Evolutionary conservation across 2,888 invertebrate species (phyloP).

Genomic region (Catocala nupta): DNA sequence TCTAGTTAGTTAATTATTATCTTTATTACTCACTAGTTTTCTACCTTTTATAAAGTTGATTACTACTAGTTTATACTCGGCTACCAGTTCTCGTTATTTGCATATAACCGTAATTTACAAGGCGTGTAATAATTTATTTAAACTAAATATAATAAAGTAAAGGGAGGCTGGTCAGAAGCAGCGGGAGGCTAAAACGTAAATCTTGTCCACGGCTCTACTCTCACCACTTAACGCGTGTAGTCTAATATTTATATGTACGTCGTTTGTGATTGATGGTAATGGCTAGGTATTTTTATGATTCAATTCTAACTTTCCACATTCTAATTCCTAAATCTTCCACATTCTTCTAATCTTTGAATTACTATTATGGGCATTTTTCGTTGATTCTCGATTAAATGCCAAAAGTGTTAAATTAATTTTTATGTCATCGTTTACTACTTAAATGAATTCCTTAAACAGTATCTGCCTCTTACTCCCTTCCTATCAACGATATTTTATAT

Average conservation of each 20-base stretch:
- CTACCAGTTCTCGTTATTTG: constrained; percentile 36
- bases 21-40: background rate
- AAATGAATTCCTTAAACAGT: too few species aligned
- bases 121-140: constrained; percentile 49
- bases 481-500: too few species aligned
- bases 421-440: too few species aligned
- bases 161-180: constrained; percentile 54
- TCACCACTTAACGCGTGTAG: constrained; percentile 48
- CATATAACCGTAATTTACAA: constrained; percentile 43
- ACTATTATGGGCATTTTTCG: too few species aligned
- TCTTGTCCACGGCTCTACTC: constrained; percentile 63
- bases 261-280: constrained; percentile 34
- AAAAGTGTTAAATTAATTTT: too few species aligned
- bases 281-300: constrained; percentile 13
- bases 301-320: background rate
- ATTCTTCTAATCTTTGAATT: too few species aligned
- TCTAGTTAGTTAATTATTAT: constrained; percentile 10
- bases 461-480: too few species aligned
- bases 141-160: constrained; percentile 53
- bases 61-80: constrained; percentile 38
- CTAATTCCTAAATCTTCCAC: too few species aligned
- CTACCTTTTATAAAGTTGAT: constrained; percentile 10
- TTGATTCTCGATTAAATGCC: too few species aligned
- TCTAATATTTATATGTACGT: constrained; percentile 35
- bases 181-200: constrained; percentile 76